Evolutionary conservation across 1,140 invertebrate genomes (phyloP), one percentile per base, ranked within the genome.

Genomic region (Scaptomyza hsui): DNA sequence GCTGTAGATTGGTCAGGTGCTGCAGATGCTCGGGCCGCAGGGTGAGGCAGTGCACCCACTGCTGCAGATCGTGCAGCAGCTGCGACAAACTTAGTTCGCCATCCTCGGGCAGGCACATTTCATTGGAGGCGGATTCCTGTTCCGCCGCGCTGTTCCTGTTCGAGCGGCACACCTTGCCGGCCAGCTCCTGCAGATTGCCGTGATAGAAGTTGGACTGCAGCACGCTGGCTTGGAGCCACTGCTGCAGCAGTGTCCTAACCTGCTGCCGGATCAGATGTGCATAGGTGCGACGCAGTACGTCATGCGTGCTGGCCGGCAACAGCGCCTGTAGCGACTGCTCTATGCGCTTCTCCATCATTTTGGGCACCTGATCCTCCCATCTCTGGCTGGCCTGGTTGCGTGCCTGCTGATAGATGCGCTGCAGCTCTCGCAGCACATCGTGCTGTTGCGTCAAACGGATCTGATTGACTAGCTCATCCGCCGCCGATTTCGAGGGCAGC

Each of bases 191-290:
- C 0, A 91, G 60, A 59, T 91, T 88, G 0, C 74, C 78, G 12
- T 90, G 89, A 47, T 86, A 91, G 18, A 91, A 89, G n/a, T 73
- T 85, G 2, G 75, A 70, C 24, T 63, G 69, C 5, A 75, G 16
- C 1, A 91, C 69, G 26, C 73, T 91, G 0, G 63, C 35, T 1
- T 83, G 56, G 0, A 90, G 60, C 83, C 83, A 90, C 4, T 90
- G 75, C 1, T 77, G 73, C 3, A 90, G 48, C 32, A 85, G 75
- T 4, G 48, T 2, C 4, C 71, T 39, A 0, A 75, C 78, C 44
- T 77, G 75, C 0, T 65, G 26, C 0, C 73, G 49, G 6, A 91
- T 85, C 10, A 91, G 37, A 3, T 81, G 74, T 0, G 75, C 60
- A 26, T 90, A 91, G 0, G 79, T 89, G 4, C 44, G 48, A 1